Base-by-base conservation (phyloP, 2,113 vertebrate species). In the Pedionomus torquatus region DNA sequence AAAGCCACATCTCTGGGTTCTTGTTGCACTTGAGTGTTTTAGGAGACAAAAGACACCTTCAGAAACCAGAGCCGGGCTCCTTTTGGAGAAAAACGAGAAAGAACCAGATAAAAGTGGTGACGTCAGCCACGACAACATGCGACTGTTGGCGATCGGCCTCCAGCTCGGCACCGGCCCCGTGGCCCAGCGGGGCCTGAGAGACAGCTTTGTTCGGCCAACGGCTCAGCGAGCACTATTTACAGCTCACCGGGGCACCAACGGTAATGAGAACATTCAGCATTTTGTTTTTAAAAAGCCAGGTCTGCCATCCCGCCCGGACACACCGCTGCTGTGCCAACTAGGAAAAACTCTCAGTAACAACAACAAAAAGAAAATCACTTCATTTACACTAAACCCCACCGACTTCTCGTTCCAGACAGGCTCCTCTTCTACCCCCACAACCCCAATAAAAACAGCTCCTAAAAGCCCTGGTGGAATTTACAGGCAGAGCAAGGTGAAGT, bases 11-110 rank as follows among this genome's bases (percentile, higher is more conserved):
- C 48, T 28, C 65, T 10, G 60, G 61, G 23, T 84, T 71, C 60
- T 19, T 20, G 33, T 68, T 16, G 31, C 28, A 9, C 72, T 60
- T 28, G 7, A 52, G 66, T 16, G 39, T 55, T 60, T 51, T 13
- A 51, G 52, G 48, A 75, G 54, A 92, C 81, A 91, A 95, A 87
- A 95, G 83, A 44, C 81, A 95, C 64, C 52, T 89, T 69, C 58
- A 85, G 66, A 60, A 72, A 52, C 21, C 43, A 83, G 60, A 81
- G 70, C 41, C 48, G 21, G 69, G 69, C 49, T 92, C 35, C 35
- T 87, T 70, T 89, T 61, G 66, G 43, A 46, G 28, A 35, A 30
- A 64, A 58, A 44, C 1, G 48, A 76, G 68, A 74, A 39, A 48
- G 44, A 43, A 68, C 37, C 21, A 41, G 94, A 81, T 66, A 72